Percentiles rank a stretch among this genome's conserved stretches.
These are phyloP conservation scores for Pelmatolapia mariae DNA, from an alignment of 2,113 vertebrate genomes.

Conservation along the genomic window DNA sequence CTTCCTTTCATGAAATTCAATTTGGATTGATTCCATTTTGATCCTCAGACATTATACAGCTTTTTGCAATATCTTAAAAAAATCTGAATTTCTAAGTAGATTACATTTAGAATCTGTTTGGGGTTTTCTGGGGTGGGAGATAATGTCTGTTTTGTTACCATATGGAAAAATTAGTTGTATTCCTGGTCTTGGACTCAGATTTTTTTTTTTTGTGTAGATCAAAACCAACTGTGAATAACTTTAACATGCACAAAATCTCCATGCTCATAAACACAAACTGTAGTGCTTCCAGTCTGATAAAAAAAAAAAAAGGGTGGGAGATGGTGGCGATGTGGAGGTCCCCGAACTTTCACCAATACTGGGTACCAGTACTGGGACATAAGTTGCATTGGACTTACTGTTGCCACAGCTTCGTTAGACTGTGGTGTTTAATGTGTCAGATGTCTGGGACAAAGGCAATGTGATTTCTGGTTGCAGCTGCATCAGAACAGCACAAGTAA, in stretches of 20 bases:
- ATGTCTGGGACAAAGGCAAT: background rate
- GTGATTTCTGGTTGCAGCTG: rapidly evolving
- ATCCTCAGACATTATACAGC: background rate
- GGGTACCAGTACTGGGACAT: background rate
- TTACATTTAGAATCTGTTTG: background rate
- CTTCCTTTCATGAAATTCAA: background rate
- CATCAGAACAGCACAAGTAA: background rate
- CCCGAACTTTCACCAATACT: background rate
- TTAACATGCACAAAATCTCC: background rate
- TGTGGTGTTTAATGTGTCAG: background rate
- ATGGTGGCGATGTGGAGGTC: background rate
- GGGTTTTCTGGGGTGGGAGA: background rate
- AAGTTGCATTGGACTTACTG: background rate
- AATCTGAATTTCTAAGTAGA: background rate
- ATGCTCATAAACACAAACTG: background rate
- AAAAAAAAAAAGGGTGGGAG: background rate
- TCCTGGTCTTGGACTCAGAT: background rate
- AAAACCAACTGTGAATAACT: background rate
- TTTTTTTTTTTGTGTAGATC: background rate
- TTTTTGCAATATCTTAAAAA: background rate
- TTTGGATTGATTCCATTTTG: background rate
- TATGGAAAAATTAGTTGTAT: background rate
- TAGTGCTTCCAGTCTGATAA: background rate
- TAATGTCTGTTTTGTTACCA: background rate
- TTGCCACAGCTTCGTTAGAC: background rate